Evolutionary conservation across 2,797 vertebrate species (phyloP), one percentile per base, ranked within the genome.

Genomic region (Vireo griseus): DNA sequence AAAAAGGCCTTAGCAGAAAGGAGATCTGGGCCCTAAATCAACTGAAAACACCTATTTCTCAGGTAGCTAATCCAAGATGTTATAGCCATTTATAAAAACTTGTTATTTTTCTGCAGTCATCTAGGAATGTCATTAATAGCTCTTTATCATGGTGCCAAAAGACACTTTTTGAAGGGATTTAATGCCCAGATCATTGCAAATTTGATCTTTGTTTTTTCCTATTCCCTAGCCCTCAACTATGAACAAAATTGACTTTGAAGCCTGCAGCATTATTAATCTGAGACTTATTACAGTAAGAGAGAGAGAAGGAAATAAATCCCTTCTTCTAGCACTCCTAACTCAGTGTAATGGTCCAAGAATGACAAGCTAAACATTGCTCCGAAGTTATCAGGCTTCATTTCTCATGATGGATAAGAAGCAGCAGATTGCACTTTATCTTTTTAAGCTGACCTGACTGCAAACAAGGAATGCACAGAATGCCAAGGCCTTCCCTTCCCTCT

Each of bases 341-440:
- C 79, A 88, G 72, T 63, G 75, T 92, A 97, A 96, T 95, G 74
- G 91, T 68, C 86, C 77, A 95, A 95, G 91, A 96, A 97, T 90
- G 95, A 94, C 95, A 97, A 94, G 86, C 58, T 95, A 95, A 96
- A 88, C 77, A 95, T 88, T 95, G 51, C 75, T 89, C 66, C 6
- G 20, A 68, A 94, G 86, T 95, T 96, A 97, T 92, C 92, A 76
- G 80, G 79, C 78, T 92, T 94, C 94, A 92, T 95, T 97, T 96
- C 81, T 96, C 83, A 88, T 85, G 63, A 92, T 0, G 0, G 82
- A 95, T 89, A 86, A 88, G 84, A 88, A 87, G 90, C 78, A 95
- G 77, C 55, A 94, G 84, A 95, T 95, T 79, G 74, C 48, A 57
- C 73, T 95, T 96, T 95, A 96, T 97, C 95, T 96, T 88, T 95